Conservation (phyloP, 2,888 invertebrate species). For the Trachelus troglodyta region DNA sequence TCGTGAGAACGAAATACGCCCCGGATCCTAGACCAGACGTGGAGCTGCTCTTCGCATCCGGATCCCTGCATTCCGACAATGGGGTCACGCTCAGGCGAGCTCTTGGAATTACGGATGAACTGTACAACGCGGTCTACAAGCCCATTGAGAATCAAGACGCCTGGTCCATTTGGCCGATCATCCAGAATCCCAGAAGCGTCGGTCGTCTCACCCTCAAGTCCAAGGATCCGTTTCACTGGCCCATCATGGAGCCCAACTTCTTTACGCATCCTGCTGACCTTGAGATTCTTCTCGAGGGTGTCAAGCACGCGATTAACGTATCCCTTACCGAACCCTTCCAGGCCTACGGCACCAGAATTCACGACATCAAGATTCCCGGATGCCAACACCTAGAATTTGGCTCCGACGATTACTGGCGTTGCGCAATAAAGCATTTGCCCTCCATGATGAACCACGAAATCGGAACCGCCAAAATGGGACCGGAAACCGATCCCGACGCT, state of each 20-base stretch:
- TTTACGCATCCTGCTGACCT: slow-evolving; percentile 72
- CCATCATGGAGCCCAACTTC: slow-evolving; percentile 84
- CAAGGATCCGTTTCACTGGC: slow-evolving; percentile 77
- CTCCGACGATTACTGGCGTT: slow-evolving; percentile 75
- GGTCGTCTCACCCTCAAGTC: slow-evolving; percentile 77
- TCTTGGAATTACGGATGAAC: slow-evolving; percentile 59
- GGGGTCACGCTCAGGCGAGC: slow-evolving; percentile 59
- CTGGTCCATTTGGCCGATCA: slow-evolving; percentile 74
- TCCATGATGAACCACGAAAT: slow-evolving; percentile 75
- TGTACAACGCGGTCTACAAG: slow-evolving; percentile 64
- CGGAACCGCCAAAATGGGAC: slow-evolving; percentile 72
- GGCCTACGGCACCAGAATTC: slow-evolving; percentile 63
- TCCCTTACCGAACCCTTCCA: slow-evolving; percentile 67
- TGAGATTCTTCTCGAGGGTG: slow-evolving; percentile 63
- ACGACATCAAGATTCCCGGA: slow-evolving; percentile 68
- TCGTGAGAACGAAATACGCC: slow-evolving; percentile 65
- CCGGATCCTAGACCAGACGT: slow-evolving; percentile 58
- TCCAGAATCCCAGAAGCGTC: slow-evolving; percentile 79
- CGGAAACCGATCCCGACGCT: slow-evolving; percentile 66
- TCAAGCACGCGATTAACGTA: slow-evolving; percentile 71
- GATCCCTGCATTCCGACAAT: slow-evolving; percentile 67
- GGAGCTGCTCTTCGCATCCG: slow-evolving; percentile 68
- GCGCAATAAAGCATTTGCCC: slow-evolving; percentile 73
- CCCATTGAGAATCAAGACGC: slow-evolving; percentile 65
- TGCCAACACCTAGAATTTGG: slow-evolving; percentile 68